A percentile compares a stretch with the other conserved stretches of the same genome.
Conservation (phyloP, 2,888 invertebrate genomes). For the Zeuzera pyrina region DNA sequence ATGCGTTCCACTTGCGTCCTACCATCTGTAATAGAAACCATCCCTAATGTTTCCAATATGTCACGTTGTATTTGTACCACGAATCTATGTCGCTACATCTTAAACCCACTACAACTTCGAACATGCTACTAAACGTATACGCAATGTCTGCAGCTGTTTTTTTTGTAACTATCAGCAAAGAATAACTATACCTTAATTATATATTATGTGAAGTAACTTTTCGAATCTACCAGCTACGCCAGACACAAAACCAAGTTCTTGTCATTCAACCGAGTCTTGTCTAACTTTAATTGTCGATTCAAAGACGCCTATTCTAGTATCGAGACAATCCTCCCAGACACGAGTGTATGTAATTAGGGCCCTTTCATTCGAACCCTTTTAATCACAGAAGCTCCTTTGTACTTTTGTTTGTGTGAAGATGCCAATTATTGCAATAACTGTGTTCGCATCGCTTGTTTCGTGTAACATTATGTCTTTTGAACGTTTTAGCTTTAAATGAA, state of each 20-base stretch:
- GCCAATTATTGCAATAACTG: conserved; percentile 62
- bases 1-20: too few relatives aligned
- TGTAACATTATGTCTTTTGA: conserved; percentile 5
- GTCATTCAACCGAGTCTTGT: too few relatives aligned
- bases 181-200: not conserved
- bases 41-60: too few relatives aligned
- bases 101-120: too few relatives aligned
- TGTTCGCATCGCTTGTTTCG: conserved; percentile 36
- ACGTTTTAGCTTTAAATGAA: too few relatives aligned
- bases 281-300: conserved; percentile 9
- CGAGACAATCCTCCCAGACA: conserved; percentile 4
- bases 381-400: conserved; percentile 48
- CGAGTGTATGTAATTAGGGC: conserved; percentile 42
- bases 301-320: conserved; percentile 3
- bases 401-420: conserved; percentile 42
- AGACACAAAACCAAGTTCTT: too few relatives aligned
- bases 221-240: not conserved
- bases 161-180: not conserved
- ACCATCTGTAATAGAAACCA: too few relatives aligned
- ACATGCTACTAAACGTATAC: too few relatives aligned
- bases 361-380: conserved; percentile 57
- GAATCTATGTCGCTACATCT: too few relatives aligned
- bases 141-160: not conserved
- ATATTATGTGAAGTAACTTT: too few relatives aligned
- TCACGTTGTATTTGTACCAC: too few relatives aligned